Evolutionary conservation across 2,888 invertebrate species (phyloP), one percentile per base, ranked within the genome.

Genomic region (Chromoteleia sp.): DNA sequence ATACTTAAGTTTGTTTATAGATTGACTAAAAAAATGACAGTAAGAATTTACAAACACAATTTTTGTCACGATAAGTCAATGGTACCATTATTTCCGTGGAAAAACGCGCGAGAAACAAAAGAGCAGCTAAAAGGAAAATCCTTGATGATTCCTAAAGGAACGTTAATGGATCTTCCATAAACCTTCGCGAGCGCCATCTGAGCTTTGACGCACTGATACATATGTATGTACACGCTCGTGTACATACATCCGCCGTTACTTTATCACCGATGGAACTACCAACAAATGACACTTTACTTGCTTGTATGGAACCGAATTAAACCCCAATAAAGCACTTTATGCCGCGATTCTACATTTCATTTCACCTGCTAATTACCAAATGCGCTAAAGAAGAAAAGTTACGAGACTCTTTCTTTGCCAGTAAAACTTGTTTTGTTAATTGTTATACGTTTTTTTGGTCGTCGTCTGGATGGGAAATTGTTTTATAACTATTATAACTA

Each of bases 121-220:
- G 45, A 19, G n/a, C 1, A 45, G 45, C n/a, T 39, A 39, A 39
- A 39, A 43, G 17, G 43, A 43, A 43, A 6, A 43, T 17, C 43
- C 17, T 43, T 43, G 17, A 43, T 17, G 43, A 17, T 15, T 17
- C 39, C 17, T 30, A 25, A 63, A 63, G 36, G 63, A 63, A 63
- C 63, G 36, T 36, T 63, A 63, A 63, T 63, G 63, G 63, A 63
- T 36, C 36, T 50, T 50, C 36, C 50, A 63, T 63, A 63, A 63
- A 61, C 45, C 7, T 12, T 33, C 33, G 48, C 30, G 14, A 65
- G n/a, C 30, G 43, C 30, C 61, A 45, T 45, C 45, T 61, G 45
- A 61, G 45, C 43, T 45, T 61, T 45, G 45, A 61, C 17, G 39
- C 41, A 61, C 61, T 17, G 30, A 29, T 61, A 61, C 41, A 21